Conservation (phyloP, 2,797 vertebrate genomes). For the Lithobates sylvaticus region DNA sequence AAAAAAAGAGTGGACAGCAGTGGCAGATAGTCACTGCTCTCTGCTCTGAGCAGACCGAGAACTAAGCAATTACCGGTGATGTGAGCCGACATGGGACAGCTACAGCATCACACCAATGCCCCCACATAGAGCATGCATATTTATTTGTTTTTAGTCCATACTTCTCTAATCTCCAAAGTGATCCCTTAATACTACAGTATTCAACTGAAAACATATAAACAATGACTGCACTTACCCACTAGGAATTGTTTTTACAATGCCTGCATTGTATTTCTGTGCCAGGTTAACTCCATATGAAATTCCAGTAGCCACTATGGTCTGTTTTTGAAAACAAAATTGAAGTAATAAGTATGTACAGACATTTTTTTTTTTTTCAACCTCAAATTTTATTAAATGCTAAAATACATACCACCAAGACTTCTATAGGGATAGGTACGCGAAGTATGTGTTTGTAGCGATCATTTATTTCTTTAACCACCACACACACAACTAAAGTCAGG, state of each 20-base stretch:
- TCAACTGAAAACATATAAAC: background rate
- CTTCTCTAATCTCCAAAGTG: no score
- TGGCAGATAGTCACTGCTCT: no score
- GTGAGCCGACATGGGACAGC: no score
- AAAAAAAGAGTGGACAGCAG: no score
- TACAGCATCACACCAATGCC: no score
- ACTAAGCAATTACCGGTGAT: no score
- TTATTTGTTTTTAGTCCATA: no score
- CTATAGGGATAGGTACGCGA: conserved; percentile 84
- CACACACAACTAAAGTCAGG: conserved; percentile 81
- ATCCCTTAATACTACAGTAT: no score
- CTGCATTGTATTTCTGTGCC: conserved; percentile 80
- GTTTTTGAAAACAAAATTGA: conserved; percentile 66
- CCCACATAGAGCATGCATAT: no score
- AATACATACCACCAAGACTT: conserved; percentile 87
- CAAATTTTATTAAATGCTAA: background rate
- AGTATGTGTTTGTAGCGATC: conserved; percentile 84
- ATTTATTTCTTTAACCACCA: conserved; percentile 85
- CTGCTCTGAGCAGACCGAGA: no score
- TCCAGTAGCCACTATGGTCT: conserved; percentile 85
- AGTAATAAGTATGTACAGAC: conserved; percentile 21
- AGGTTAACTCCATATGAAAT: conserved; percentile 83
- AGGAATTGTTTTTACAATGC: conserved; percentile 83
- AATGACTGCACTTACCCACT: conserved; percentile 78
- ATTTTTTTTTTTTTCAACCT: background rate